These are phyloP conservation scores for Canis aureus DNA, from an alignment of 2,113 vertebrate genomes.

Conservation along the genomic window DNA sequence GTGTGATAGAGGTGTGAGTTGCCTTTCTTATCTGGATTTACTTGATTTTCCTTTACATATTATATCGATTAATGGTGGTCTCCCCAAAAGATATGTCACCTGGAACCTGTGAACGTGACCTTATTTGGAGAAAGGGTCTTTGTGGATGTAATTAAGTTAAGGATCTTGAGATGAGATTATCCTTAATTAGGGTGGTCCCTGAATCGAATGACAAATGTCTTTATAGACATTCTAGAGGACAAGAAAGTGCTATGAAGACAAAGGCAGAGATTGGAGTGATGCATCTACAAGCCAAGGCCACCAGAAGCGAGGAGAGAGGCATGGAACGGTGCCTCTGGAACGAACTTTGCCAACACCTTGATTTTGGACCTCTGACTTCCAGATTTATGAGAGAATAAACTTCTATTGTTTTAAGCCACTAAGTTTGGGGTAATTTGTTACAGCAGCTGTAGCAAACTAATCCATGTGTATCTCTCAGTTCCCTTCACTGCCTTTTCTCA, in stretches of 20 bases:
- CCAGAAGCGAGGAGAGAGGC: background rate
- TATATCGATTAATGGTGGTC: background rate
- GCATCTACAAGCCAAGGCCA: background rate
- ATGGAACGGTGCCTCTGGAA: background rate
- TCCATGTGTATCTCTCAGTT: background rate
- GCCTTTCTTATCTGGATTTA: background rate
- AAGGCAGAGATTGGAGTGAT: background rate
- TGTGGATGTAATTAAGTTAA: background rate
- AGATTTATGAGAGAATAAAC: background rate
- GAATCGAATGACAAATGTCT: background rate
- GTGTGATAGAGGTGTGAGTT: background rate
- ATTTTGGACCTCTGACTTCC: background rate
- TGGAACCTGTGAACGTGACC: background rate
- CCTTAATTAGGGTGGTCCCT: background rate
- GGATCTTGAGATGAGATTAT: background rate
- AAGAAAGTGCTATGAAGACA: background rate
- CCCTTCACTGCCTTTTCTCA: background rate
- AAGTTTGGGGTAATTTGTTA: background rate
- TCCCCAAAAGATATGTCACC: background rate
- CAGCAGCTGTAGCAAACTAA: background rate
- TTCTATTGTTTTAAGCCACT: background rate
- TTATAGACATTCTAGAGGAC: background rate
- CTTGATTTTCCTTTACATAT: background rate
- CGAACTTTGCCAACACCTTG: background rate
- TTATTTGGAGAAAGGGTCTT: conserved; percentile 5